Evolutionary conservation across 2,797 vertebrate genomes (phyloP).

Genomic region (Cygnus olor): DNA sequence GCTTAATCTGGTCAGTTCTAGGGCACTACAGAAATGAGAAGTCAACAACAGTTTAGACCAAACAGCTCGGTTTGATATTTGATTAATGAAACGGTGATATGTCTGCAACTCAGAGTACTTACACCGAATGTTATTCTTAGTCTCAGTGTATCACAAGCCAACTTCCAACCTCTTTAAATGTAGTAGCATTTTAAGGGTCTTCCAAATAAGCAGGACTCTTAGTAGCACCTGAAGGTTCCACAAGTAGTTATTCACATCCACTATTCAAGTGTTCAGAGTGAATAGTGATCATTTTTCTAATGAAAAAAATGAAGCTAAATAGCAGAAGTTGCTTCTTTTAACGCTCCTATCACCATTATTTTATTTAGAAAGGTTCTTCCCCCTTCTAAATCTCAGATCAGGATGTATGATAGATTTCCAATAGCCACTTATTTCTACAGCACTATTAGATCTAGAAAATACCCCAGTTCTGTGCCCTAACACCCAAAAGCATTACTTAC

Average conservation of each 20-base stretch:
- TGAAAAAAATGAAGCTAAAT: background rate
- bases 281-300: rapidly evolving
- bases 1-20: background rate
- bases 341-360: background rate
- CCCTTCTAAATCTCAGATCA: background rate
- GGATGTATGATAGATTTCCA: background rate
- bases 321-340: background rate
- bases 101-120: background rate
- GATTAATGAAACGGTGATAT: conserved; percentile 11
- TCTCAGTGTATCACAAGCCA: background rate
- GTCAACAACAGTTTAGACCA: background rate
- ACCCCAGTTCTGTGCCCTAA: background rate
- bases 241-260: background rate
- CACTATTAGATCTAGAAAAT: background rate
- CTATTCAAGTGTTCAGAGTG: background rate
- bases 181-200: background rate
- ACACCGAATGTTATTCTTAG: background rate
- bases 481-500: background rate
- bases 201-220: background rate
- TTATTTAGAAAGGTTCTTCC: background rate
- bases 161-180: background rate
- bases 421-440: background rate
- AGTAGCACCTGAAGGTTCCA: background rate
- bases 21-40: background rate
- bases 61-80: background rate